These are phyloP conservation scores for Solen grandis DNA, from an alignment of 1,140 invertebrate species.

Conservation along the genomic window DNA sequence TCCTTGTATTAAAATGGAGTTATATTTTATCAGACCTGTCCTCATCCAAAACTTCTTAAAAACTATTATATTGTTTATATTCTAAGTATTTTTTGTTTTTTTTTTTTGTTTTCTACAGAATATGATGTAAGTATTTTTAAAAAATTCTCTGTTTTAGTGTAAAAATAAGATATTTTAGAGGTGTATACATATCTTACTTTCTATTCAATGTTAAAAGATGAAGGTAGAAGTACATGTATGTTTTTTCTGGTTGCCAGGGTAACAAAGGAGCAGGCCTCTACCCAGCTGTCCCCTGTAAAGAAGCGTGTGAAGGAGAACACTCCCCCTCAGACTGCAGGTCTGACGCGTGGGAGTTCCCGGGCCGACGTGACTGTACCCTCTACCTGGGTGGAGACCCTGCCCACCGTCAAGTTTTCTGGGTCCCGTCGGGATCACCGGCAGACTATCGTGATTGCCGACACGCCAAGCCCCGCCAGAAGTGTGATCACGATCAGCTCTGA, in stretches of 20 bases:
- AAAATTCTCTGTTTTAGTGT: too few species aligned
- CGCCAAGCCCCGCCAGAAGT: slow-evolving; percentile 92
- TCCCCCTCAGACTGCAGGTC: slow-evolving; percentile 85
- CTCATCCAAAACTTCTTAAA: too few species aligned
- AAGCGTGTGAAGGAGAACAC: slow-evolving; percentile 98
- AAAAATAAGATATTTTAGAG: too few species aligned
- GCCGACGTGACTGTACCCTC: slow-evolving; percentile 36
- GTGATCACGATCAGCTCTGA: slow-evolving; percentile 98
- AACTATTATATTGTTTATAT: too few species aligned
- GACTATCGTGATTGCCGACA: slow-evolving; percentile 94
- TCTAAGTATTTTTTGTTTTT: too few species aligned
- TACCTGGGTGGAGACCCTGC: slow-evolving; percentile 34
- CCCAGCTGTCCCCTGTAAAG: slow-evolving; percentile 96
- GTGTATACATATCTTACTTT: too few species aligned
- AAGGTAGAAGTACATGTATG: too few species aligned
- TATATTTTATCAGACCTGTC: too few species aligned
- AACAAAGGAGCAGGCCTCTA: slow-evolving; percentile 91
- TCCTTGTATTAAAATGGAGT: neutral
- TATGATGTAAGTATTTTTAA: too few species aligned
- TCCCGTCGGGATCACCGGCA: slow-evolving; percentile 81
- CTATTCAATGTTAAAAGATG: too few species aligned
- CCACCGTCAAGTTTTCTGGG: slow-evolving; percentile 16
- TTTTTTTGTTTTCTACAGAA: too few species aligned
- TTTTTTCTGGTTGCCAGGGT: too few species aligned
- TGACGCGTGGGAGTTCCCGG: slow-evolving; percentile 23